Conservation (phyloP, 2,113 vertebrate species). For the Paraplagusia blochii region DNA sequence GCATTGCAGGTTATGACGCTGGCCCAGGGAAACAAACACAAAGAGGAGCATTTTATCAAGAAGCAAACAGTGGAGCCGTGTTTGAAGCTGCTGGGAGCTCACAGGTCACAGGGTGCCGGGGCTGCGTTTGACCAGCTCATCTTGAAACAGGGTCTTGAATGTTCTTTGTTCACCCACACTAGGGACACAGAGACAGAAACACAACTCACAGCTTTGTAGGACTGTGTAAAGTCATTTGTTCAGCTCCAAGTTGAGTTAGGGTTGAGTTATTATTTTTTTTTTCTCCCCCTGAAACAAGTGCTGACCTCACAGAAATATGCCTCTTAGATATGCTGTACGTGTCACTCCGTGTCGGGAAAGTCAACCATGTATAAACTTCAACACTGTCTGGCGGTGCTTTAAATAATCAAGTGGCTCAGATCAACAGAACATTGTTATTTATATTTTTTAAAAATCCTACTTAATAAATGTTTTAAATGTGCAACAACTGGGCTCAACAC, state of each 20-base stretch:
- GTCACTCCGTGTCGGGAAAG: constrained; percentile 6
- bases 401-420: too few species aligned
- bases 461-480: too few species aligned
- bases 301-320: constrained; percentile 38
- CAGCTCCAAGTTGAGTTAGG: constrained; percentile 44
- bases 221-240: constrained; percentile 47
- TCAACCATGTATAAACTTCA: too few species aligned
- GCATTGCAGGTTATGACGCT: constrained; percentile 73
- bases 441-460: too few species aligned
- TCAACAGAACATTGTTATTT: too few species aligned
- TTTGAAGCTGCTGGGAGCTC: constrained; percentile 67
- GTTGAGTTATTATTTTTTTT: constrained; percentile 45
- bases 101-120: constrained; percentile 58
- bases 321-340: constrained; percentile 16
- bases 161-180: constrained; percentile 60
- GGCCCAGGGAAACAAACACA: constrained; percentile 69
- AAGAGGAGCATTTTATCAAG: constrained; percentile 70
- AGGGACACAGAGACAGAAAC: constrained; percentile 42
- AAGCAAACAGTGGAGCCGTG: constrained; percentile 65
- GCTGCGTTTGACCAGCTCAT: constrained; percentile 67
- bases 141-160: constrained; percentile 64
- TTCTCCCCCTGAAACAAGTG: constrained; percentile 28
- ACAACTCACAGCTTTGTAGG: constrained; percentile 29
- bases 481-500: too few species aligned
- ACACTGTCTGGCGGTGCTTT: too few species aligned